Evolutionary conservation across 2,113 vertebrate species (phyloP).

Genomic region (Crotalus helleri): DNA sequence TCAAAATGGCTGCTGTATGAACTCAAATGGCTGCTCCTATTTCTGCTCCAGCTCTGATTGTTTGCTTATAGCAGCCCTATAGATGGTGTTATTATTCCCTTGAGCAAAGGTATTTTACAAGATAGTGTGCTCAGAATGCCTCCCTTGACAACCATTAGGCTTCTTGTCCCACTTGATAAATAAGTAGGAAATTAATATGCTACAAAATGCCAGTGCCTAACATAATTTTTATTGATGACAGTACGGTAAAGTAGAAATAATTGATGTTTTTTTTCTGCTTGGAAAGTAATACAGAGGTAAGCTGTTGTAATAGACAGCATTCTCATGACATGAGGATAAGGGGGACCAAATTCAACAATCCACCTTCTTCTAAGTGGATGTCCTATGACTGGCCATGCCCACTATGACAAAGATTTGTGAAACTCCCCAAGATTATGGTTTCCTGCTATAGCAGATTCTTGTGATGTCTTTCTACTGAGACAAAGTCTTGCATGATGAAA

Average conservation of each 20-base stretch:
- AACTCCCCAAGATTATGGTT: not conserved
- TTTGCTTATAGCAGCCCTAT: not conserved
- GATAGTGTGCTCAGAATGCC: not conserved
- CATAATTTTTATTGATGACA: not conserved
- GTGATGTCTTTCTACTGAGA: not conserved
- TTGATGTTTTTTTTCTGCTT: not conserved
- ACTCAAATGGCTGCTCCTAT: not conserved
- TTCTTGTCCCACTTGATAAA: not conserved
- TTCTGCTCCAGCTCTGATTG: not conserved
- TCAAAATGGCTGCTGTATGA: slow-evolving; percentile 8
- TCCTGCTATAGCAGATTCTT: not conserved
- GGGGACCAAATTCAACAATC: not conserved
- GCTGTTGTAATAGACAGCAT: not conserved
- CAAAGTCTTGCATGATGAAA: not conserved
- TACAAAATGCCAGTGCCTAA: not conserved
- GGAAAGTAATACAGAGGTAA: not conserved
- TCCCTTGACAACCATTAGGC: not conserved
- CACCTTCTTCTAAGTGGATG: not conserved
- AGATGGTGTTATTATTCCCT: not conserved
- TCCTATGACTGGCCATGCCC: not conserved
- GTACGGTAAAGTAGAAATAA: not conserved
- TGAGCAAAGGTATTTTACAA: not conserved
- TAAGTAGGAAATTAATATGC: not conserved
- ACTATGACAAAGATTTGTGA: not conserved
- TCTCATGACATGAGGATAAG: not conserved